A percentile compares a stretch with the other conserved stretches of the same genome.
Conservation (phyloP, 2,113 vertebrate genomes). For the Erythrocercus mccallii region DNA sequence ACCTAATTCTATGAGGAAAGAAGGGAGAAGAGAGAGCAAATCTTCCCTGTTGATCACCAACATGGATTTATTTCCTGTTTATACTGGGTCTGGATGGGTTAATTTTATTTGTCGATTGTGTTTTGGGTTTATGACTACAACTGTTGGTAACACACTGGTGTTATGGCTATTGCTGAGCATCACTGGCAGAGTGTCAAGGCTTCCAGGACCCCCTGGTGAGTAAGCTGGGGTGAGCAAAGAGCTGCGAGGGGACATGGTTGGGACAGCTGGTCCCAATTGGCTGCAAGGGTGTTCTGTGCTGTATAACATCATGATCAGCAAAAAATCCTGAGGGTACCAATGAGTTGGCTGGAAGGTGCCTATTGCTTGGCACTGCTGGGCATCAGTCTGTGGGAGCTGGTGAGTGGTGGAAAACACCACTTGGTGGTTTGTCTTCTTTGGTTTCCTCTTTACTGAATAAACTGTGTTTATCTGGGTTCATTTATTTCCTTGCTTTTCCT, state of each 20-base stretch:
- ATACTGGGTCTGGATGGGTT: neutral
- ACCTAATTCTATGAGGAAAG: neutral
- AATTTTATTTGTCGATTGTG: neutral
- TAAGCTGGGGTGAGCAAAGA: neutral
- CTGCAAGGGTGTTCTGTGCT: neutral
- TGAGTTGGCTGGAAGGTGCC: neutral
- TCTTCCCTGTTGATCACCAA: neutral
- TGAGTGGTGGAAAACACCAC: neutral
- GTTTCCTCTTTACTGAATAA: neutral
- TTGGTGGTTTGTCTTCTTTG: neutral
- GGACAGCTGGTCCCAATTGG: neutral
- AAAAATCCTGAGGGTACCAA: no score
- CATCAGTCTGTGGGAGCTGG: neutral
- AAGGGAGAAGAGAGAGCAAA: neutral
- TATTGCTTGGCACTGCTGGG: neutral
- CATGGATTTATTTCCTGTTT: neutral
- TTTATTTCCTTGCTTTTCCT: neutral
- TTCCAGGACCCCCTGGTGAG: neutral
- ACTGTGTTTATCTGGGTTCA: neutral
- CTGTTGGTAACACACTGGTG: neutral
- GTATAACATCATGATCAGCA: fast-evolving
- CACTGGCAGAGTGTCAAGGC: neutral
- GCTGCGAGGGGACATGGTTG: neutral
- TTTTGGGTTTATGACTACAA: neutral
- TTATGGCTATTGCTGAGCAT: neutral